Evolutionary conservation across 2,888 invertebrate genomes (phyloP), one percentile per base, ranked within the genome.

Genomic region (Eupithecia exiguata): DNA sequence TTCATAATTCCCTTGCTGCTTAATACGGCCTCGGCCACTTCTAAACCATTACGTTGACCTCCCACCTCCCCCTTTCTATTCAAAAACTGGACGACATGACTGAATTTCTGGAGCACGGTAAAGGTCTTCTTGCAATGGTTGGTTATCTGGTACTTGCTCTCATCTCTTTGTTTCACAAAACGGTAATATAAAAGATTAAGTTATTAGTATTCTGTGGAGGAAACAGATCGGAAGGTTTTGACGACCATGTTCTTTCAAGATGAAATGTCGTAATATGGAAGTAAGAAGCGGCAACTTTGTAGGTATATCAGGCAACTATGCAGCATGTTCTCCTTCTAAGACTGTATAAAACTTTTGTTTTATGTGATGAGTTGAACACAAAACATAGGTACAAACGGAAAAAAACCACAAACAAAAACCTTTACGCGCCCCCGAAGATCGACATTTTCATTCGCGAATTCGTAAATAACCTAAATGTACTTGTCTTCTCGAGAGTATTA

Each of bases 111-210:
- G 77, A 78, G 79, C 79, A 81, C 81, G 81, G 77, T 80, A 76
- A 76, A 77, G 92, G 74, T 88, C 92, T 82, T 78, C 80, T 79
- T 85, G 81, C 68, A 75, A 77, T 89, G 89, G 92, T 73, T 86
- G 82, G 83, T 86, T 87, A 89, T 89, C 89, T 89, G 86, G 87
- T 90, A 89, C 91, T 90, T 89, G 90, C 87, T 87, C 88, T 88
- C 90, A 91, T 91, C 90, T 91, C 91, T 93, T 93, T 93, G 94
- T 94, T 93, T 93, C 90, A 92, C 89, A 89, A 92, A 90, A 92
- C 91, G 89, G 90, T 89, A 92, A 93, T 93, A 91, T 92, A 93
- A 93, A 93, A 94, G 93, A 93, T 94, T 92, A 93, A 91, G 91
- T 92, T 92, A 93, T 94, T 94, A 94, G 93, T 94, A 94, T 94